A percentile compares a stretch with the other conserved stretches of the same genome.
Conservation (phyloP, 2,888 invertebrate genomes). For the Nycteola revayana region DNA sequence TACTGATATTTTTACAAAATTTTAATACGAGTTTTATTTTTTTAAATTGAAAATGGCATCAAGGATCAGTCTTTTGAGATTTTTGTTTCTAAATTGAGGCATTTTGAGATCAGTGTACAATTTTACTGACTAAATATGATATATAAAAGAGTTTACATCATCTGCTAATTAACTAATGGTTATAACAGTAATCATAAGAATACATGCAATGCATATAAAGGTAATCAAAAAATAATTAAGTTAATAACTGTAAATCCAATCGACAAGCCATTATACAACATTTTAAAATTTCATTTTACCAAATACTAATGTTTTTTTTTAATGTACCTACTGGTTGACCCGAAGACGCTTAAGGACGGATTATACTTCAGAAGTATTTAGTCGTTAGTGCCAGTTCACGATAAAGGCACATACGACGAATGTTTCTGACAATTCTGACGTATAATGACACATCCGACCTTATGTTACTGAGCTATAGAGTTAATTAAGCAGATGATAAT, state of each 20-base stretch:
- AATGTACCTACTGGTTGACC: too few species aligned
- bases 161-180: not conserved
- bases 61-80: slow-evolving; percentile 41
- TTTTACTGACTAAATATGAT: slow-evolving; percentile 24
- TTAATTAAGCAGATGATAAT: not conserved
- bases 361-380: too few species aligned
- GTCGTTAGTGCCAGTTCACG: too few species aligned
- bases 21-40: slow-evolving; percentile 15
- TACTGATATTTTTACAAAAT: slow-evolving; percentile 17
- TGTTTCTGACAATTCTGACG: too few species aligned
- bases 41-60: slow-evolving; percentile 35
- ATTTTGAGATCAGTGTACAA: slow-evolving; percentile 36
- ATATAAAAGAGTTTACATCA: not conserved
- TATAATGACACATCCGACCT: too few species aligned
- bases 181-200: not conserved
- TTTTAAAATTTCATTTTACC: too few species aligned
- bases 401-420: too few species aligned
- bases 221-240: not conserved
- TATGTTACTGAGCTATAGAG: too few species aligned
- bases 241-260: not conserved
- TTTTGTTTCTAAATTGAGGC: slow-evolving; percentile 27
- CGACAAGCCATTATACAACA: too few species aligned
- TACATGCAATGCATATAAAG: not conserved
- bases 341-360: too few species aligned
- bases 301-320: too few species aligned